These are phyloP conservation scores for Chelmon rostratus DNA, from an alignment of 2,797 vertebrate species.

Conservation along the genomic window DNA sequence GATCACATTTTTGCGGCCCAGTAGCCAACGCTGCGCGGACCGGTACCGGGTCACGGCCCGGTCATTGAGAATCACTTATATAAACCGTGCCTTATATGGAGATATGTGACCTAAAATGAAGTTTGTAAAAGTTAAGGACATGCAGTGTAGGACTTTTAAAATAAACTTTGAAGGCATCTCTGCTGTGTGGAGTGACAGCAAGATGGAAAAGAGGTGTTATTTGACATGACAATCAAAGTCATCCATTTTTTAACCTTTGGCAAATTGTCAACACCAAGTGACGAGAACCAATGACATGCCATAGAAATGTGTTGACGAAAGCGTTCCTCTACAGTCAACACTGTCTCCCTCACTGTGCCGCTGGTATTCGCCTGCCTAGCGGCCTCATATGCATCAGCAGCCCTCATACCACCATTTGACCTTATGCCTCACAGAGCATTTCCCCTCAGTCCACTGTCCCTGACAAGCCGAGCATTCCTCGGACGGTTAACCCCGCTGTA, in stretches of 20 bases:
- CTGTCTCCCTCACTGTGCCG: constrained; percentile 15
- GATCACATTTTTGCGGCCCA: background rate
- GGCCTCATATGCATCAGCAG: constrained; percentile 27
- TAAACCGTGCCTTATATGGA: background rate
- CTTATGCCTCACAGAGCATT: constrained; percentile 65
- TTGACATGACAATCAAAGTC: constrained; percentile 54
- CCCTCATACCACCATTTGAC: constrained; percentile 60
- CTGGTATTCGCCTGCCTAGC: constrained; percentile 26
- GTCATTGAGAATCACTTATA: background rate
- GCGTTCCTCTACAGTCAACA: constrained; percentile 24
- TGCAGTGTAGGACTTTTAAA: background rate
- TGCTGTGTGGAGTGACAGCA: constrained; percentile 26
- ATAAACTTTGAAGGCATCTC: constrained; percentile 22
- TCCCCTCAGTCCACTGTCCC: constrained; percentile 40
- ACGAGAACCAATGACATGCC: constrained; percentile 39
- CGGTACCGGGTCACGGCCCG: rapidly evolving
- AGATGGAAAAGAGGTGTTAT: constrained; percentile 20
- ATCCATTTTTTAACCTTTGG: constrained; percentile 56
- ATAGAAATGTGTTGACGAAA: constrained; percentile 53
- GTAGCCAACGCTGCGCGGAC: background rate
- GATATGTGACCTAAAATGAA: constrained; percentile 13
- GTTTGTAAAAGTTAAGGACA: constrained; percentile 14
- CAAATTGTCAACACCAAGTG: constrained; percentile 44
- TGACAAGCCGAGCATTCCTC: constrained; percentile 54
- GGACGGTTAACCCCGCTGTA: constrained; percentile 52